Evolutionary conservation across 2,113 vertebrate genomes (phyloP).

Genomic region (Haemorhous mexicanus): DNA sequence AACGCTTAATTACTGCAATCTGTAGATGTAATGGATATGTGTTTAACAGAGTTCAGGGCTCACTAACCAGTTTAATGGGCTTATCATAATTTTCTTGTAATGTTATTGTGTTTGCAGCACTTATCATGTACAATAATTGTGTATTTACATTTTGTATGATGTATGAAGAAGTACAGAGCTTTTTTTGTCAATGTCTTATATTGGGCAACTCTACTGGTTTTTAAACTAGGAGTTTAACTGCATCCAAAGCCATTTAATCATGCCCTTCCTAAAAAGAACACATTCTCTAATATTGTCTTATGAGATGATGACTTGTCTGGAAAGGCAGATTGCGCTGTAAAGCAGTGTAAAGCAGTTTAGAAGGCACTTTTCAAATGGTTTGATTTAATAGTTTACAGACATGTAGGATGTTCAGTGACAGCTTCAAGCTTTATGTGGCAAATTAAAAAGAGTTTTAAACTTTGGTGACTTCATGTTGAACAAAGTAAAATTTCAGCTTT

Average conservation of each 20-base stretch:
- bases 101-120: background rate
- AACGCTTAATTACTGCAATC: background rate
- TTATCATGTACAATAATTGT: background rate
- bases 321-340: background rate
- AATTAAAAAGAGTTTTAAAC: background rate
- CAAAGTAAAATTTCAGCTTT: constrained; percentile 35
- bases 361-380: background rate
- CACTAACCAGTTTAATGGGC: constrained; percentile 54
- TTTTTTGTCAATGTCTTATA: background rate
- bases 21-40: background rate
- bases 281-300: background rate
- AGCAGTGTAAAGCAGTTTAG: background rate
- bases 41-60: constrained; percentile 55
- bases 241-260: constrained; percentile 9
- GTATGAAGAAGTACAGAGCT: background rate
- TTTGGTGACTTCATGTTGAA: background rate
- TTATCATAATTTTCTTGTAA: constrained; percentile 24
- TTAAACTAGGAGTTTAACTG: constrained; percentile 17
- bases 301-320: background rate
- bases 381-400: background rate
- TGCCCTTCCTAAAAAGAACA: background rate
- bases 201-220: background rate
- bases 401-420: background rate
- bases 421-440: background rate
- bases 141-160: constrained; percentile 18